Evolutionary conservation across 1,140 invertebrate species (phyloP).

Genomic region (Anadara kagoshimensis): DNA sequence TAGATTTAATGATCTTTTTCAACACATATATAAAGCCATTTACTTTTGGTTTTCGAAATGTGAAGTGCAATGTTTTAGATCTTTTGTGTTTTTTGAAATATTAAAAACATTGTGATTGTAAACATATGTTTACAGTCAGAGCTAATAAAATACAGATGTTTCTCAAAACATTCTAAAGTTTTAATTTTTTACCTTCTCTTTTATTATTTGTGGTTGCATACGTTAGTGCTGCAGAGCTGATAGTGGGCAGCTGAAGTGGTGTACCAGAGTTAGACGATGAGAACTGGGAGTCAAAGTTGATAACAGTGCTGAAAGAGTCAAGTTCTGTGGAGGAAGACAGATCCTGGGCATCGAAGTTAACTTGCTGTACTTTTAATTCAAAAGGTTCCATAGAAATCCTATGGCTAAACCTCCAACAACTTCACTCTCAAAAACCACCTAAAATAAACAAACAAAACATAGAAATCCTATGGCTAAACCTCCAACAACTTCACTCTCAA

Average conservation of each 20-base stretch:
- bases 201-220: constrained; percentile 29
- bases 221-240: constrained; percentile 21
- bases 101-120: too few relatives aligned
- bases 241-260: constrained; percentile 12
- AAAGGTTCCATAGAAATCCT: constrained; percentile 65
- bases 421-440: not conserved
- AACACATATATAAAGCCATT: too few relatives aligned
- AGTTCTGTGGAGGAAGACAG: constrained; percentile 30
- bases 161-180: not conserved
- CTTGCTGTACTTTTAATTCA: constrained; percentile 66
- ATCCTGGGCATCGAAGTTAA: constrained; percentile 59
- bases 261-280: constrained; percentile 6
- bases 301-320: constrained; percentile 63
- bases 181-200: constrained; percentile 16
- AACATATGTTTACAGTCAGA: not conserved
- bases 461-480: not conserved
- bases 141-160: not conserved
- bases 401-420: constrained; percentile 6
- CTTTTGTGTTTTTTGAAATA: too few relatives aligned
- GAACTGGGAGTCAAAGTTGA: constrained; percentile 60
- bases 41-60: too few relatives aligned
- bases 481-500: too few relatives aligned
- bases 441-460: constrained; percentile 2
- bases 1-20: too few relatives aligned
- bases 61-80: too few relatives aligned